A percentile compares a stretch with the other conserved stretches of the same genome.
Conservation (phyloP, 92 coral and sea anemone genomes). For the Palythoa grandis region DNA sequence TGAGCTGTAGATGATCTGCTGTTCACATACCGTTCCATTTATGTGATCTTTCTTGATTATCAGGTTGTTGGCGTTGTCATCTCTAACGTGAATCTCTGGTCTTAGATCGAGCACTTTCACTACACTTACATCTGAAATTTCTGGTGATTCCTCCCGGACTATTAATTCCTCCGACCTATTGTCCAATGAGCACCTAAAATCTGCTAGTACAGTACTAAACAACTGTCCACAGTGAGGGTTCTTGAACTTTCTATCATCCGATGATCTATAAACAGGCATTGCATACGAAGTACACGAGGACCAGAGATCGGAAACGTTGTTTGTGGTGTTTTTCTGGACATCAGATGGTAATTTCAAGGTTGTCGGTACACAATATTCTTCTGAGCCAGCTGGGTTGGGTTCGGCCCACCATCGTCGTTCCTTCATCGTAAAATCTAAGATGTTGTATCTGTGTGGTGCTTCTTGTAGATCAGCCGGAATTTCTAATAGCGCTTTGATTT, state of each 20-base stretch:
- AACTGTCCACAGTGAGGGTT: neutral
- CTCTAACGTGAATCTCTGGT: too few species aligned
- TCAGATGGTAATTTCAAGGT: too few species aligned
- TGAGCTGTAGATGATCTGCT: neutral
- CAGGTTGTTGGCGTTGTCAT: neutral
- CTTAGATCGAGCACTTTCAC: too few species aligned
- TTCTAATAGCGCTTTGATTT: neutral
- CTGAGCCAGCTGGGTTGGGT: neutral
- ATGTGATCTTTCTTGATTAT: too few species aligned
- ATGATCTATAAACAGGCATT: neutral
- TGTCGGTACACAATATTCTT: neutral
- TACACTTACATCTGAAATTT: too few species aligned
- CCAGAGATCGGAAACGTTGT: neutral
- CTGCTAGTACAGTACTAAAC: neutral
- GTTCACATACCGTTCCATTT: neutral
- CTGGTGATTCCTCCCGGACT: too few species aligned
- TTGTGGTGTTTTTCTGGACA: neutral
- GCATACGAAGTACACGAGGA: neutral
- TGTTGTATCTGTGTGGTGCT: neutral
- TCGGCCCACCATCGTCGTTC: neutral
- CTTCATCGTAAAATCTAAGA: too few species aligned
- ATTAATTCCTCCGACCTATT: too few species aligned
- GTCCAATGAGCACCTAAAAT: too few species aligned
- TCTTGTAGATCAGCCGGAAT: neutral
- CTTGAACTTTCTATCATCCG: neutral